A percentile compares a stretch with the other conserved stretches of the same genome.
These are phyloP conservation scores for Psylliodes chrysocephalus DNA, from an alignment of 2,888 invertebrate species.

Conservation along the genomic window DNA sequence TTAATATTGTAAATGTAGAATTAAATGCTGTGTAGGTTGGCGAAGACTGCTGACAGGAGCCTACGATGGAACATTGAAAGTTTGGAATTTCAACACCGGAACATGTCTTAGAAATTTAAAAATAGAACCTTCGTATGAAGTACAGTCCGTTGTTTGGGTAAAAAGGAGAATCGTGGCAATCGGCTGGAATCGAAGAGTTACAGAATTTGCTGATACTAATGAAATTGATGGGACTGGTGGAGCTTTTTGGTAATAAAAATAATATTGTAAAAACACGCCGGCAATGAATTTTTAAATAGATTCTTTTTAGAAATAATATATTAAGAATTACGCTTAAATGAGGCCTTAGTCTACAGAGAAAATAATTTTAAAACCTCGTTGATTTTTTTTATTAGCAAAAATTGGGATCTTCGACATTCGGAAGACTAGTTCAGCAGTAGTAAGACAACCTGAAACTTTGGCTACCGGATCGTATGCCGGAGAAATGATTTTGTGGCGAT, in stretches of 20 bases:
- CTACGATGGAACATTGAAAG: slow-evolving; percentile 79
- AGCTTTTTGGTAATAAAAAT: slow-evolving; percentile 53
- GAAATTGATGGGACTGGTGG: slow-evolving; percentile 64
- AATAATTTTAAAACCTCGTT: no score
- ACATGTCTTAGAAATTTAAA: slow-evolving; percentile 76
- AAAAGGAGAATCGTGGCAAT: slow-evolving; percentile 75
- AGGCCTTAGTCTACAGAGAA: no score
- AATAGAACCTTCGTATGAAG: slow-evolving; percentile 59
- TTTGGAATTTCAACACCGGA: slow-evolving; percentile 89
- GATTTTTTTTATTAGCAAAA: slow-evolving; percentile 63
- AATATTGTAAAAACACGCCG: no score
- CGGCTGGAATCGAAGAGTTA: slow-evolving; percentile 81
- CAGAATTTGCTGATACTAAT: slow-evolving; percentile 72
- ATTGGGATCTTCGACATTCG: slow-evolving; percentile 77
- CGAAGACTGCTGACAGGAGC: slow-evolving; percentile 74
- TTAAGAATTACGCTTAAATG: no score
- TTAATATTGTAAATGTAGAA: no score
- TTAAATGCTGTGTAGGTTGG: slow-evolving; percentile 62
- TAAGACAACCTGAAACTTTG: slow-evolving; percentile 73
- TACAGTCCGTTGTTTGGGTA: slow-evolving; percentile 68
- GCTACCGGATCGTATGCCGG: slow-evolving; percentile 83
- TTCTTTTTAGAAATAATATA: no score
- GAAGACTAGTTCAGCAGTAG: slow-evolving; percentile 78
- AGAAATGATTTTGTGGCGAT: slow-evolving; percentile 82
- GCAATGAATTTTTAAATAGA: no score